Evolutionary conservation across 2,113 vertebrate species (phyloP).

Genomic region (Alligator sinensis): DNA sequence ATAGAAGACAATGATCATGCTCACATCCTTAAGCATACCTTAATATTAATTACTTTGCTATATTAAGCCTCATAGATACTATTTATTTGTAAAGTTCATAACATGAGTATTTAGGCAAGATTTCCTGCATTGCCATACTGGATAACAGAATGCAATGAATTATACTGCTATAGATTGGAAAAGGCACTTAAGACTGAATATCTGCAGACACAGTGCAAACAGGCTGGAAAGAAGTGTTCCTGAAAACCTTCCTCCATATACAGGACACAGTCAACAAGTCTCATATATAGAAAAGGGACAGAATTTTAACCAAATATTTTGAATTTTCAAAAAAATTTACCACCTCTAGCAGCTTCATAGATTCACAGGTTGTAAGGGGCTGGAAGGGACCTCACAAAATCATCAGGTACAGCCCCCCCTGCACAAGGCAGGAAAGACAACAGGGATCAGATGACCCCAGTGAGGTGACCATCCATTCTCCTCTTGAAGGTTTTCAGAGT

Average conservation of each 20-base stretch:
- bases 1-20: background rate
- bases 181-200: background rate
- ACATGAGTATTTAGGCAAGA: background rate
- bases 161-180: background rate
- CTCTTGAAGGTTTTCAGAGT: no score
- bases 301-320: no score
- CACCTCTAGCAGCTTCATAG: no score
- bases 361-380: no score
- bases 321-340: no score
- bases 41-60: background rate
- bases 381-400: no score
- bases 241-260: background rate
- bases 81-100: background rate
- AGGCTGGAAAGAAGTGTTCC: background rate
- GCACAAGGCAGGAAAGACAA: no score
- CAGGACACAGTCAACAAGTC: background rate
- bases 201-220: background rate
- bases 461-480: no score
- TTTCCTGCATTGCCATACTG: rapidly evolving
- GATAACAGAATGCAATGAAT: background rate
- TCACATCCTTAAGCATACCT: background rate
- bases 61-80: background rate
- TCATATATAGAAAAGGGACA: no score
- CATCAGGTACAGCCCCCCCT: no score
- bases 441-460: no score